Base-by-base conservation (phyloP, 2,113 vertebrate genomes). In the Mus pahari region DNA sequence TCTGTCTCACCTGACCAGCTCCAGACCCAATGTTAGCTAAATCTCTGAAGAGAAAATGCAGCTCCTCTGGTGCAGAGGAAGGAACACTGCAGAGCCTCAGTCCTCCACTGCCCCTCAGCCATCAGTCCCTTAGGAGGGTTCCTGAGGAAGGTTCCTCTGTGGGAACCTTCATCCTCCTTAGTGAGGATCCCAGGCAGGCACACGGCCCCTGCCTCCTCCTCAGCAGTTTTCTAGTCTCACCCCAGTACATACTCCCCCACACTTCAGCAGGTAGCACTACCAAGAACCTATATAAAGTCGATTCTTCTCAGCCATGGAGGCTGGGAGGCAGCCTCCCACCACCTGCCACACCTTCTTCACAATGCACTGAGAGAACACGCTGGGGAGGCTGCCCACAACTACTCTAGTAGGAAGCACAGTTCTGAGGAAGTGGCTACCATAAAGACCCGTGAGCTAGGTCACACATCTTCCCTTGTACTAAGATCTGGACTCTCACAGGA, bases 401-500 rank as follows among this genome's bases (percentile, higher is more conserved):
- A 36, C 17, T 16, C 75, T 48, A 16, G 31, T 0, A 28, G 45
- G 20, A 77, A 50, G 53, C 3, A 42, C 0, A 42, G 60, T 45
- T 50, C 78, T 50, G 62, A 73, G 64, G 68, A 10, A 58, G 68
- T 4, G 20, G 68, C 10, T 39, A 60, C 81, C n/a, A 77, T 2
- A n/a, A 60, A 93, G 77, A 62, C 1, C 64, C 12, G 4, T 1
- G 36, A 75, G n/a, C n/a, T 70, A 68, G 24, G 82, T 88, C 82
- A 50, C 68, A 82, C 75, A 68, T 75, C 66, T 74, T 86, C 81
- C 62, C 70, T 83, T 74, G 33, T 60, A 73, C 7, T 8, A 83
- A 94, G 91, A 84, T 82, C 20, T n/a, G 10, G 53, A 82, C 79
- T 20, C 48, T 24, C 45, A 66, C 58, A 75, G 82, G 84, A 92